phyloP scores from a whole-genome alignment of 1,140 invertebrate genomes.

The Heliconius congener region DNA sequence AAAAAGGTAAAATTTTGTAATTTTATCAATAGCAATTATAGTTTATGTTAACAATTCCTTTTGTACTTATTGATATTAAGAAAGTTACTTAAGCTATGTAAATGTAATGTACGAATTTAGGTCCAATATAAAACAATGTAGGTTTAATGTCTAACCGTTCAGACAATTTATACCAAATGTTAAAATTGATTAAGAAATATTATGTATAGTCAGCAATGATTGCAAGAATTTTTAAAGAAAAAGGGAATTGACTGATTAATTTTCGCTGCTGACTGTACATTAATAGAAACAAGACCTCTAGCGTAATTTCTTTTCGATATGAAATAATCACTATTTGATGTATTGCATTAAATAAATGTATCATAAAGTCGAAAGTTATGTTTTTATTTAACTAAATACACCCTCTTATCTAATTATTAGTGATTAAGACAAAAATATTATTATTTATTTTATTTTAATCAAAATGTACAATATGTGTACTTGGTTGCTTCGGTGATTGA shows the following conservation, averaged over 20 bases:
- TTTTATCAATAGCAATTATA: not conserved
- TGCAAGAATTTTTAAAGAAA: not conserved
- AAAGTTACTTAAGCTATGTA: not conserved
- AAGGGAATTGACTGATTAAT: not conserved
- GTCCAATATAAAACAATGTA: conserved; percentile 29
- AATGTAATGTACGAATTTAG: conserved; percentile 1
- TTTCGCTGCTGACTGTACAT: conserved; percentile 25
- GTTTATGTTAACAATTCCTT: not conserved
- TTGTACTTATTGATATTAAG: not conserved
- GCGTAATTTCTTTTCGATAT: conserved; percentile 37
- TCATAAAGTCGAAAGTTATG: conserved; percentile 44
- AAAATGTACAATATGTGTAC: not conserved
- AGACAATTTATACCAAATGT: conserved; percentile 49
- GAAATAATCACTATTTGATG: conserved; percentile 67
- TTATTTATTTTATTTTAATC: not conserved
- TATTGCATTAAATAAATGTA: conserved; percentile 70
- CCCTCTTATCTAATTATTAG: not conserved
- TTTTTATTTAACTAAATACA: not conserved
- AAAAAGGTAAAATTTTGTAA: too few relatives aligned
- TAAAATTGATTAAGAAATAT: conserved; percentile 36
- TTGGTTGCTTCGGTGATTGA: not conserved
- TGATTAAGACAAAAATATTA: too few relatives aligned
- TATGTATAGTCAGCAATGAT: conserved; percentile 24
- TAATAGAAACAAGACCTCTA: conserved; percentile 28
- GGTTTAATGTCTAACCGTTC: conserved; percentile 22